A percentile compares a stretch with the other conserved stretches of the same genome.
These are phyloP conservation scores for Hipposideros armiger DNA, from an alignment of 2,113 vertebrate species.

Conservation along the genomic window DNA sequence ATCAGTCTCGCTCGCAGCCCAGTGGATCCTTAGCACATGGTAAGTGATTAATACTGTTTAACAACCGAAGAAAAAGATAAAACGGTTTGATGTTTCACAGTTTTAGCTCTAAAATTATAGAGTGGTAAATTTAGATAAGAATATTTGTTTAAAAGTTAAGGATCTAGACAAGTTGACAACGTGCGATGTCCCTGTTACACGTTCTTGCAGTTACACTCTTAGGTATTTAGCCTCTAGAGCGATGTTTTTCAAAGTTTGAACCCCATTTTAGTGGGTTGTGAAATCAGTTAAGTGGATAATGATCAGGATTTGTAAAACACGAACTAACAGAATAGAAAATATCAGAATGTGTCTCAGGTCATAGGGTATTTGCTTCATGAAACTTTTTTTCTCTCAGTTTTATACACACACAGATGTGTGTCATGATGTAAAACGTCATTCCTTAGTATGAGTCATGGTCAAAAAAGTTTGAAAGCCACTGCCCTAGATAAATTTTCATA, in stretches of 20 bases:
- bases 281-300: neutral
- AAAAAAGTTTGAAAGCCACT: slow-evolving; percentile 74
- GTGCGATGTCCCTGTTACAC: neutral
- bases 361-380: neutral
- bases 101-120: neutral
- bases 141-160: neutral
- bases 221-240: neutral
- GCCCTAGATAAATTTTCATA: slow-evolving; percentile 58
- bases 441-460: slow-evolving; percentile 65
- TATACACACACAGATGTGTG: slow-evolving; percentile 60
- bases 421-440: slow-evolving; percentile 66
- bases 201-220: neutral
- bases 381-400: neutral
- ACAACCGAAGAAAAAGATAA: slow-evolving; percentile 26
- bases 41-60: slow-evolving; percentile 68
- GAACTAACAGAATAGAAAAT: neutral
- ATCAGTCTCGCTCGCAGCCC: neutral
- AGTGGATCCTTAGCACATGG: slow-evolving; percentile 27
- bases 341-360: neutral
- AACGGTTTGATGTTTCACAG: neutral
- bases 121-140: neutral
- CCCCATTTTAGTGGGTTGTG: neutral
- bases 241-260: neutral
- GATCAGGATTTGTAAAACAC: neutral
- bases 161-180: neutral